phyloP scores from a whole-genome alignment of 1,140 invertebrate species.

The Drosophila paulistorum region DNA sequence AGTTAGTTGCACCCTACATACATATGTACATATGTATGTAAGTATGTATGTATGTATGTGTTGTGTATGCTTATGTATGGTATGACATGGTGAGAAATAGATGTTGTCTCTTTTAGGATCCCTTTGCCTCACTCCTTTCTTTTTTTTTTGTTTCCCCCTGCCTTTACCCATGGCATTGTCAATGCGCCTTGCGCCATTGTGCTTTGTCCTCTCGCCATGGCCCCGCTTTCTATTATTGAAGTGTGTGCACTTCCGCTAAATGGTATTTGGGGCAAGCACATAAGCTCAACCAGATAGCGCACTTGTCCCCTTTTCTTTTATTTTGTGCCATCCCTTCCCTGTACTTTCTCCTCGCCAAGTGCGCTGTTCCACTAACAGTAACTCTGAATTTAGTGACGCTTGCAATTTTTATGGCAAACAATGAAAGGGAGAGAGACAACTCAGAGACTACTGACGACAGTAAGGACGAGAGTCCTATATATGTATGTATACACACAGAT shows the following conservation, averaged over 20 bases:
- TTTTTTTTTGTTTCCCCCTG: too few species aligned
- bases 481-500: slow-evolving; percentile 5
- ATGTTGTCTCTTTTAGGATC: slow-evolving; percentile 48
- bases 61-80: slow-evolving; percentile 2
- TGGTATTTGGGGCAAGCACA: slow-evolving; percentile 76
- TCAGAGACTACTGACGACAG: slow-evolving; percentile 21
- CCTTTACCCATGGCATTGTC: slow-evolving; percentile 27
- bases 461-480: background rate
- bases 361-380: slow-evolving; percentile 17
- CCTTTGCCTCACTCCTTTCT: background rate
- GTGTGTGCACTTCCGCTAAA: slow-evolving; percentile 75
- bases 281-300: slow-evolving; percentile 51
- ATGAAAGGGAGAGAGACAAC: slow-evolving; percentile 22
- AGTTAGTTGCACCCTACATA: slow-evolving; percentile 40
- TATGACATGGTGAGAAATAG: slow-evolving; percentile 34
- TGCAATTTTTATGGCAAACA: slow-evolving; percentile 72
- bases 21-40: background rate
- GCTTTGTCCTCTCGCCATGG: slow-evolving; percentile 41
- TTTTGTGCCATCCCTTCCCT: background rate
- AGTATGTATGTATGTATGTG: background rate
- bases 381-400: slow-evolving; percentile 63
- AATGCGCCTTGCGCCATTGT: slow-evolving; percentile 49
- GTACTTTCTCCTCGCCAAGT: background rate
- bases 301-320: slow-evolving; percentile 8
- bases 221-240: slow-evolving; percentile 66